Percentiles rank a stretch among this genome's conserved stretches.
phyloP scores from a whole-genome alignment of 1,140 invertebrate genomes.

The Anastrepha ludens region DNA sequence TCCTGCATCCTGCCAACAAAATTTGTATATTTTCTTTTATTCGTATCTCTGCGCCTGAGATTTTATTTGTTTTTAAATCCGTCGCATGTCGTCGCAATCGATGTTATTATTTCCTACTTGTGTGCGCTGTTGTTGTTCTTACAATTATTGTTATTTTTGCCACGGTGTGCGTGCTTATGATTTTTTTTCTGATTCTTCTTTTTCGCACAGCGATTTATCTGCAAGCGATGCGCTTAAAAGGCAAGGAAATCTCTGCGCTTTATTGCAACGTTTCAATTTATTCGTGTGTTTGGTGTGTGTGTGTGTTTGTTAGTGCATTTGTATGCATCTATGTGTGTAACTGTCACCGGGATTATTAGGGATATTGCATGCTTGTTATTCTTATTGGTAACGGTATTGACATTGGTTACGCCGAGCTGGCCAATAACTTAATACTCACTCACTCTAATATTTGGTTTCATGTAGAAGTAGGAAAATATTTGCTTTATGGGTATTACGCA shows the following conservation, averaged over 20 bases:
- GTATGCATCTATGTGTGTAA: neutral
- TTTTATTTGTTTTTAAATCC: constrained; percentile 43
- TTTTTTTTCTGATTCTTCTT: constrained; percentile 3
- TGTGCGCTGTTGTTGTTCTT: neutral
- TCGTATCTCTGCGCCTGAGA: neutral
- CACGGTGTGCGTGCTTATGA: neutral
- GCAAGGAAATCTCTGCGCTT: neutral
- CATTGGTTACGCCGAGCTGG: neutral
- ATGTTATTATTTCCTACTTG: constrained; percentile 17
- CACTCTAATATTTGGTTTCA: neutral
- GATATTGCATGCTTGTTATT: constrained; percentile 34
- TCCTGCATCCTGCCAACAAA: neutral
- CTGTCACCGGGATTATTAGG: constrained; percentile 36
- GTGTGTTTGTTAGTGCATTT: too few relatives aligned
- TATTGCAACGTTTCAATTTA: too few relatives aligned
- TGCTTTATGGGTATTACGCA: constrained; percentile 12
- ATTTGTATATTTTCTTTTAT: neutral
- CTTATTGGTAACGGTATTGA: constrained; percentile 31
- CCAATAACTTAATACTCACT: constrained; percentile 5
- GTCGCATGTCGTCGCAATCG: constrained; percentile 45
- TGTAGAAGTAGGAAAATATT: neutral
- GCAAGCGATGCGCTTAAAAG: neutral
- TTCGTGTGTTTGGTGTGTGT: too few relatives aligned
- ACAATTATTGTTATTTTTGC: constrained; percentile 10
- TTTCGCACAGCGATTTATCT: constrained; percentile 52